These are phyloP conservation scores for Danionella cerebrum DNA, from an alignment of 2,113 vertebrate genomes.

Conservation along the genomic window DNA sequence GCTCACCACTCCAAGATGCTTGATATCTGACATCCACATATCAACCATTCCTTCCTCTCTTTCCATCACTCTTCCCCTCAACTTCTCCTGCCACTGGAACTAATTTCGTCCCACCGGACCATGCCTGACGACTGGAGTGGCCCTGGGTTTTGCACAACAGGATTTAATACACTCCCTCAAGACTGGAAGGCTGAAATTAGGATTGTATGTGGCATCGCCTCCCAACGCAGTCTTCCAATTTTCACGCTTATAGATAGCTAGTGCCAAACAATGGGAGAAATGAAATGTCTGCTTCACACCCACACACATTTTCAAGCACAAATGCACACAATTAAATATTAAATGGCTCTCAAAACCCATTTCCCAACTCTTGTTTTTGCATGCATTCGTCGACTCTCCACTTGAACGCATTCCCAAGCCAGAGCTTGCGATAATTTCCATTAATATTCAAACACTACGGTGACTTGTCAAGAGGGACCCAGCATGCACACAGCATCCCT, in stretches of 20 bases:
- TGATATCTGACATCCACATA: slow-evolving; percentile 29
- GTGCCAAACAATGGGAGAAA: not conserved
- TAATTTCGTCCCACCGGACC: slow-evolving; percentile 21
- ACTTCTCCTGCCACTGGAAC: not conserved
- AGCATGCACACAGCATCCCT: slow-evolving; percentile 29
- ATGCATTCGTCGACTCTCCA: slow-evolving; percentile 21
- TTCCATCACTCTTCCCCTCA: slow-evolving; percentile 3
- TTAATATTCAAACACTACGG: slow-evolving; percentile 41
- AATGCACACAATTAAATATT: slow-evolving; percentile 35
- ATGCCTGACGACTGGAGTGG: slow-evolving; percentile 10
- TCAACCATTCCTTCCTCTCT: not conserved
- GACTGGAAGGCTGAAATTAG: not conserved
- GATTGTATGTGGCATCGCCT: not conserved
- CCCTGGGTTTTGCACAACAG: slow-evolving; percentile 13
- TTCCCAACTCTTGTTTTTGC: slow-evolving; percentile 30
- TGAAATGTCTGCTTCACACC: not conserved
- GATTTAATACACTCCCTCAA: slow-evolving; percentile 15
- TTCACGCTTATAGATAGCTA: not conserved
- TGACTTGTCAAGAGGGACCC: slow-evolving; percentile 24
- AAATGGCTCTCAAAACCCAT: slow-evolving; percentile 39
- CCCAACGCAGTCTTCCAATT: not conserved
- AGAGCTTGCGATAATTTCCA: slow-evolving; percentile 43
- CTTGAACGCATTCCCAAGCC: slow-evolving; percentile 39
- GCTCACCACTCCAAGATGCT: slow-evolving; percentile 14
- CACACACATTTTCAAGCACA: slow-evolving; percentile 1